phyloP scores from a whole-genome alignment of 1,140 invertebrate genomes.

The Drosophila auraria region DNA sequence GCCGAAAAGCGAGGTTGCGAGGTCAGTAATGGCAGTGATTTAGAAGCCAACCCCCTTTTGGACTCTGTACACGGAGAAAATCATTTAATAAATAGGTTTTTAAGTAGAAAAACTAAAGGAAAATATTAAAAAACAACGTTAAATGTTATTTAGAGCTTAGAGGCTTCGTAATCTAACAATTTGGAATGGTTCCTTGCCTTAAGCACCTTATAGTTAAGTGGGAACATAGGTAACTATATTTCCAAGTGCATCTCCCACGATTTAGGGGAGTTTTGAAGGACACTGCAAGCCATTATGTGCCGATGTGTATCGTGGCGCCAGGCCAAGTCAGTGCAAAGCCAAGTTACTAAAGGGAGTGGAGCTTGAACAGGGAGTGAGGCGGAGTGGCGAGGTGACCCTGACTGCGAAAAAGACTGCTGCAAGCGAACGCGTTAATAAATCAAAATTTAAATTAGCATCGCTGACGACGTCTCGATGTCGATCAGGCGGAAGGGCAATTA shows the following conservation, averaged over 20 bases:
- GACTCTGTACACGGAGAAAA: not conserved
- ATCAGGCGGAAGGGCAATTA: constrained; percentile 24
- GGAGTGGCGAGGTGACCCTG: constrained; percentile 29
- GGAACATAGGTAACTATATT: not conserved
- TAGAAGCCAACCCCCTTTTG: constrained; percentile 11
- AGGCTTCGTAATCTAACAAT: not conserved
- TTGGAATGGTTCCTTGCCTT: not conserved
- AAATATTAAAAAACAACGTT: no score
- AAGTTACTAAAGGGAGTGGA: constrained; percentile 15
- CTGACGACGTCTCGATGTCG: constrained; percentile 21
- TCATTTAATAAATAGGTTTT: not conserved
- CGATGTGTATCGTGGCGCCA: not conserved
- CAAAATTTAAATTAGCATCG: constrained; percentile 51
- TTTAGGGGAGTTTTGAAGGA: constrained; percentile 16
- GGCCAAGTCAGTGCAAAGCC: constrained; percentile 11
- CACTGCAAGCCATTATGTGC: not conserved
- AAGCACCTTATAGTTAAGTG: no score
- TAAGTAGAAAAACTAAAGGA: no score
- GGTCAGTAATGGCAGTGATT: constrained; percentile 61
- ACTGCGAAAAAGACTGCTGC: constrained; percentile 18
- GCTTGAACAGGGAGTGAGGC: not conserved
- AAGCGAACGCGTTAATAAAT: constrained; percentile 45
- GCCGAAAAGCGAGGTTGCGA: constrained; percentile 45
- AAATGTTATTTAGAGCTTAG: not conserved
- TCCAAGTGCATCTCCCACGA: constrained; percentile 15